Evolutionary conservation across 2,113 vertebrate species (phyloP).

Genomic region (Thryonomys swinderianus): DNA sequence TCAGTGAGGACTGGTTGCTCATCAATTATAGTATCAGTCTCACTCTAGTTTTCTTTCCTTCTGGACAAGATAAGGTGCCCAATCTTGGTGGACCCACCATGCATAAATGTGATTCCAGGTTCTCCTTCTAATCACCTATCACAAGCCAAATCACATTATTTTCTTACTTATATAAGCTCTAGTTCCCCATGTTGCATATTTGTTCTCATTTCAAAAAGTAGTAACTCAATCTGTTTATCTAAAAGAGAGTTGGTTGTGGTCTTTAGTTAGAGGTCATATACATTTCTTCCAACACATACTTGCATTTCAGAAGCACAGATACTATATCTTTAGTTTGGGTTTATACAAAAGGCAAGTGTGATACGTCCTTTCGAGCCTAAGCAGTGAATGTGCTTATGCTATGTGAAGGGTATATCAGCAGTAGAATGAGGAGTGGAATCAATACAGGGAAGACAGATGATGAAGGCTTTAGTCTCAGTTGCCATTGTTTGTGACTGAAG

Average conservation of each 20-base stretch:
- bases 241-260: neutral
- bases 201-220: neutral
- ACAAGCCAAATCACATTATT: neutral
- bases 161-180: neutral
- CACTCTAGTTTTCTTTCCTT: neutral
- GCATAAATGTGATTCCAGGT: neutral
- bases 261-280: neutral
- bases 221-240: neutral
- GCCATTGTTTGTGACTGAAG: neutral
- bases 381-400: neutral
- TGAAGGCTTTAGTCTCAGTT: neutral
- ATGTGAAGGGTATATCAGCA: neutral
- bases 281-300: neutral
- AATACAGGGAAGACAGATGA: neutral
- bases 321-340: neutral
- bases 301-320: neutral
- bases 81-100: neutral
- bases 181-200: neutral
- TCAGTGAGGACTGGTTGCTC: neutral
- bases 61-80: neutral
- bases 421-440: neutral
- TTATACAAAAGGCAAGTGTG: neutral
- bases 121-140: neutral
- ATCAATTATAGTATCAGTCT: neutral
- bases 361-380: neutral